Conservation (phyloP, 2,888 invertebrate genomes). For the Elysia crispata region DNA sequence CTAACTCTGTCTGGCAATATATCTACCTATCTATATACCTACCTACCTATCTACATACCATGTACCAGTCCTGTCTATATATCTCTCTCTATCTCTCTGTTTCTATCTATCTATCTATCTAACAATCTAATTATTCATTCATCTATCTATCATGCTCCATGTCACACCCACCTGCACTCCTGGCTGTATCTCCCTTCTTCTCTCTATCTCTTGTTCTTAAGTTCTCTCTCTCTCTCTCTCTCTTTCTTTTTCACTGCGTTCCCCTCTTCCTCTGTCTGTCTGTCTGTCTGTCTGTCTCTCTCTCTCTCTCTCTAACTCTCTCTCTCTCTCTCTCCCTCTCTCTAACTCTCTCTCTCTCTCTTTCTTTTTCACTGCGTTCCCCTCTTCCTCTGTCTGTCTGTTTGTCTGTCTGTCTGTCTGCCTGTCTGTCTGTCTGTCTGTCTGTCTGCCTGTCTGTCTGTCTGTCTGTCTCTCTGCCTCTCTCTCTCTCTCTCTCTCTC, state of each 20-base stretch:
- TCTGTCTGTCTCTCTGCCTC: slow-evolving; percentile 27
- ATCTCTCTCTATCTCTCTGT: background rate
- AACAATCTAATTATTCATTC: too few species aligned
- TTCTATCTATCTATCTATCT: too few species aligned
- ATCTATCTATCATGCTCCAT: too few species aligned
- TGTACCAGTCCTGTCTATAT: background rate
- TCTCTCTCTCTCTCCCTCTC: too few species aligned
- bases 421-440: slow-evolving; percentile 28
- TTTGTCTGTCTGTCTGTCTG: slow-evolving; percentile 24
- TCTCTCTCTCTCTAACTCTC: background rate
- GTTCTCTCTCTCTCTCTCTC: slow-evolving; percentile 30
- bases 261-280: too few species aligned
- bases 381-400: background rate
- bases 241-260: slow-evolving; percentile 27
- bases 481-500: background rate
- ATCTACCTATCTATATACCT: background rate
- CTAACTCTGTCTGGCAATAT: too few species aligned
- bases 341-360: too few species aligned
- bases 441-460: slow-evolving; percentile 15
- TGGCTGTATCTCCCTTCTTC: background rate
- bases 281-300: too few species aligned
- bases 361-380: too few species aligned
- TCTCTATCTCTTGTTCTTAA: slow-evolving; percentile 19
- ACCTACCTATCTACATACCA: background rate
- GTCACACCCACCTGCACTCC: too few species aligned